These are phyloP conservation scores for Cotesia chilonis DNA, from an alignment of 1,140 invertebrate genomes.

Conservation along the genomic window DNA sequence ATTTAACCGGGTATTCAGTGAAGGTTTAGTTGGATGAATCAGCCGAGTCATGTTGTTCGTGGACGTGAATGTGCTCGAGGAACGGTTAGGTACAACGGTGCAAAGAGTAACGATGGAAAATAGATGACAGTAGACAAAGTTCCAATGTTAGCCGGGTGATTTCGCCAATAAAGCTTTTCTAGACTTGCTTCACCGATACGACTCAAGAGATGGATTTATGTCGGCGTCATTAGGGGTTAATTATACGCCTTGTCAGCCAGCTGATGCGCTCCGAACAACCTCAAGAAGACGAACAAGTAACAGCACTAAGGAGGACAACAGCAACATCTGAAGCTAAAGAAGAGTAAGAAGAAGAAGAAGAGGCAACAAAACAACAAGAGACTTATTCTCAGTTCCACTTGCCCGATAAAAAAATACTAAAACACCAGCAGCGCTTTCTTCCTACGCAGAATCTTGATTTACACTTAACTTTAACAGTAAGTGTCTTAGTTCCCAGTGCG, in stretches of 20 bases:
- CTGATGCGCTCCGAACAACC: conserved; percentile 46
- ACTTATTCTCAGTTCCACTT: not conserved
- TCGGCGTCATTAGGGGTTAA: conserved; percentile 61
- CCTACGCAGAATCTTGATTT: conserved; percentile 34
- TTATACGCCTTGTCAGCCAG: conserved; percentile 61
- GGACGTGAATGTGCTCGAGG: conserved; percentile 13
- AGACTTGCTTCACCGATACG: conserved; percentile 43
- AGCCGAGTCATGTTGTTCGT: too few relatives aligned
- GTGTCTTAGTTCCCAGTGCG: too few relatives aligned
- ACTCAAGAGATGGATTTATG: conserved; percentile 56
- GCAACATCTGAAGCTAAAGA: conserved; percentile 13
- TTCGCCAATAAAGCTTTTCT: conserved; percentile 50
- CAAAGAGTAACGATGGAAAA: conserved; percentile 49
- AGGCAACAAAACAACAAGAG: not conserved
- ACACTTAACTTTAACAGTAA: conserved; percentile 19
- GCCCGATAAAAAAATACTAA: not conserved
- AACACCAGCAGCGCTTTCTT: conserved; percentile 24
- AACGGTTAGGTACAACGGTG: conserved; percentile 21
- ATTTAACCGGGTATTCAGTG: too few relatives aligned
- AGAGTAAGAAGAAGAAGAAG: not conserved
- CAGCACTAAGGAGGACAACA: conserved; percentile 35
- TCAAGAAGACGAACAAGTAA: too few relatives aligned
- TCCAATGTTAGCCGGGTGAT: conserved; percentile 41
- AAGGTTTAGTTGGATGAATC: conserved; percentile 9
- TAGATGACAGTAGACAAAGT: conserved; percentile 54